phyloP scores from a whole-genome alignment of 1,140 invertebrate genomes.

The Hypothenemus hampei region DNA sequence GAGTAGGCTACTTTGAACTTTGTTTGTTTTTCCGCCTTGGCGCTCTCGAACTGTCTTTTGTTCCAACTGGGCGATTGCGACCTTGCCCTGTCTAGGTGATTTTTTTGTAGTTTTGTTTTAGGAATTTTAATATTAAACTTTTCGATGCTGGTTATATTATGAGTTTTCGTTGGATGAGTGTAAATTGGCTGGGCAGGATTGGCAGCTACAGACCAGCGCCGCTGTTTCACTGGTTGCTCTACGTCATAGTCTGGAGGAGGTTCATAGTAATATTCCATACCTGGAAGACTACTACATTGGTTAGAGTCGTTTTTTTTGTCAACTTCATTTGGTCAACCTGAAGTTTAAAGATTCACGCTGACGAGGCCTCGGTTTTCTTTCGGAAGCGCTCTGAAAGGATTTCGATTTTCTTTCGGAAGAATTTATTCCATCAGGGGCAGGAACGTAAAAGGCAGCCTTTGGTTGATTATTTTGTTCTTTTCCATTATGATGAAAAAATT shows the following conservation, averaged over 20 bases:
- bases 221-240: slow-evolving; percentile 21
- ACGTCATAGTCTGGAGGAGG: slow-evolving; percentile 43
- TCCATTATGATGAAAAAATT: slow-evolving; percentile 51
- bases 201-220: slow-evolving; percentile 42
- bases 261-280: slow-evolving; percentile 33
- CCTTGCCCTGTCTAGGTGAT: slow-evolving; percentile 36
- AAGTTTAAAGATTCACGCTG: slow-evolving; percentile 29
- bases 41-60: slow-evolving; percentile 32
- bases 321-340: slow-evolving; percentile 10
- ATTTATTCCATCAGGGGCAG: slow-evolving; percentile 41
- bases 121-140: slow-evolving; percentile 41
- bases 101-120: slow-evolving; percentile 37
- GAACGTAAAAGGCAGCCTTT: slow-evolving; percentile 61
- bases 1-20: slow-evolving; percentile 36
- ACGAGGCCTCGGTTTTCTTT: slow-evolving; percentile 33
- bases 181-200: slow-evolving; percentile 25
- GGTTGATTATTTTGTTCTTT: slow-evolving; percentile 27
- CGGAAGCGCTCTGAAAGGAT: slow-evolving; percentile 23
- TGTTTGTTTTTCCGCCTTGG: slow-evolving; percentile 26
- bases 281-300: slow-evolving; percentile 11
- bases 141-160: slow-evolving; percentile 30
- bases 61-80: slow-evolving; percentile 42
- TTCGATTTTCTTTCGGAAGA: slow-evolving; percentile 35
- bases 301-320: not conserved
- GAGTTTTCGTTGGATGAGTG: slow-evolving; percentile 19